phyloP scores from a whole-genome alignment of 2,113 vertebrate genomes.

The Sphaerodactylus townsendi region DNA sequence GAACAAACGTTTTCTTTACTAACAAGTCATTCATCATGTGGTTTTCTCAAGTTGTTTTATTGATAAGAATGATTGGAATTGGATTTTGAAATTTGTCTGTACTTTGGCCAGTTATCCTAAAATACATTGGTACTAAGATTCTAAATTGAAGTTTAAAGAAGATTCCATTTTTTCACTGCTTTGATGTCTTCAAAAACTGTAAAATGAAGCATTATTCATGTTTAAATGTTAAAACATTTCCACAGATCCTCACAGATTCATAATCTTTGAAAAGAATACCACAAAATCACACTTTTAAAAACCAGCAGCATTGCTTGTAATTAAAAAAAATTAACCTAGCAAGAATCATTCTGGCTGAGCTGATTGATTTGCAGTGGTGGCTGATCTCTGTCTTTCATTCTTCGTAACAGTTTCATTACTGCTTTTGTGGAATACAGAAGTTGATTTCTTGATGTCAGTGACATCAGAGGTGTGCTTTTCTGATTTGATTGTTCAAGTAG shows the following conservation, averaged over 20 bases:
- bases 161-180: not conserved
- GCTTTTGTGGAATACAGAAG: not conserved
- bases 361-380: fast-evolving
- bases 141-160: not conserved
- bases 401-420: not conserved
- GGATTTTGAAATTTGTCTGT: not conserved
- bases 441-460: not conserved
- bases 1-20: not conserved
- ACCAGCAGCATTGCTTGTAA: not conserved
- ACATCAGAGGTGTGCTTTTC: not conserved
- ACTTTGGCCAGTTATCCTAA: not conserved
- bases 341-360: not conserved
- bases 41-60: not conserved
- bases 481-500: fast-evolving
- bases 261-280: conserved; percentile 1
- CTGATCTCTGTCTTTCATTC: fast-evolving
- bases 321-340: too few relatives aligned
- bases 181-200: not conserved
- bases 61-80: not conserved
- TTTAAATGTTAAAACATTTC: conserved; percentile 15
- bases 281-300: not conserved
- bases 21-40: not conserved
- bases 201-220: not conserved
- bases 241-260: not conserved
- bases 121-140: not conserved